Conservation (phyloP, 2,888 invertebrate species). For the Sialis lutaria region DNA sequence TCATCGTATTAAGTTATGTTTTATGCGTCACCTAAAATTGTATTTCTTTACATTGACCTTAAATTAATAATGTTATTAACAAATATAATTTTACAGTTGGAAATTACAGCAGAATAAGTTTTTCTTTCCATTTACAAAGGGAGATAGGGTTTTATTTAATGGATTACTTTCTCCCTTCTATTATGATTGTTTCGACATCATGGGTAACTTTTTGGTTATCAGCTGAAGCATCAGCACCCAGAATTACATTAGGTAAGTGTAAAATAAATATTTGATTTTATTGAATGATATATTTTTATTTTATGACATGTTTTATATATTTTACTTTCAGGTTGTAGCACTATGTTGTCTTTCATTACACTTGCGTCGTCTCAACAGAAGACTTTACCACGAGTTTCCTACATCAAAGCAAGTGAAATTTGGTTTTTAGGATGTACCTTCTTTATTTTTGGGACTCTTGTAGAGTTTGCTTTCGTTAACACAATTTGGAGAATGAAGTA, state of each 20-base stretch:
- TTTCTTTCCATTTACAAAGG: conserved; percentile 59
- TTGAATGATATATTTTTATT: background rate
- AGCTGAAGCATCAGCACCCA: conserved; percentile 68
- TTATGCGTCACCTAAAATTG: background rate
- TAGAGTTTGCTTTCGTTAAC: conserved; percentile 80
- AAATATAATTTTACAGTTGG: conserved; percentile 41
- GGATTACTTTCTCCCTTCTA: conserved; percentile 78
- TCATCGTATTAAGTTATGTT: background rate
- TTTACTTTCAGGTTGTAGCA: conserved; percentile 49
- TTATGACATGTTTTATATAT: background rate
- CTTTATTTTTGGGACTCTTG: conserved; percentile 70
- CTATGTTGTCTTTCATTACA: conserved; percentile 76
- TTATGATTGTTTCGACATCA: conserved; percentile 69
- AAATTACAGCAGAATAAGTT: conserved; percentile 63
- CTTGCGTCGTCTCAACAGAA: conserved; percentile 71
- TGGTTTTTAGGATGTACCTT: conserved; percentile 77
- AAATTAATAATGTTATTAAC: background rate
- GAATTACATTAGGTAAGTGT: conserved; percentile 54
- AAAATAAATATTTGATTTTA: background rate
- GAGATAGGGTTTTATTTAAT: conserved; percentile 76
- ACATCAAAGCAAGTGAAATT: conserved; percentile 77
- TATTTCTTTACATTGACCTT: background rate
- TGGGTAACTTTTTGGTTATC: conserved; percentile 86
- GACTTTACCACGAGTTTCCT: conserved; percentile 74
- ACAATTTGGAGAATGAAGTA: conserved; percentile 74